Base-by-base conservation (phyloP, 2,113 vertebrate species). In the Xiphophorus maculatus region DNA sequence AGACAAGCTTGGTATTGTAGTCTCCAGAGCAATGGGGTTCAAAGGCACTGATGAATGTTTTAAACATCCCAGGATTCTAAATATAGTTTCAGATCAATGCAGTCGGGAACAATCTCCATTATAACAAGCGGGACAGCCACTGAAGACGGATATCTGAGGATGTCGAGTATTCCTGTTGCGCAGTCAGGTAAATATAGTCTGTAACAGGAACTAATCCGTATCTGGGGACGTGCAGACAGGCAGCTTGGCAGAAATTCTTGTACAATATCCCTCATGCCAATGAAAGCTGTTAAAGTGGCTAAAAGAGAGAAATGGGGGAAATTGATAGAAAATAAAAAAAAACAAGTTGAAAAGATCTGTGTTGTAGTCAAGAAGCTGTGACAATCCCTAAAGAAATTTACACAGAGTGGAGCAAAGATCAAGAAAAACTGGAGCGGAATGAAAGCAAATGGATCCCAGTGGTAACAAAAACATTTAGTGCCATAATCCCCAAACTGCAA, bases 51-150 rank as follows among this genome's bases (percentile, higher is more conserved):
- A 88, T 82, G 75, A 87, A 90, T 82, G 81, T 72, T 77, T 84
- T 25, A 75, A 72, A 77, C 80, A 63, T 60, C n/a, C 60, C 27
- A 35, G 69, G 80, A 32, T 76, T 74, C 91, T 89, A 89, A 90
- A 90, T 81, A 88, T 90, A 92, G 89, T 78, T 60, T 75, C 72
- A 71, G 85, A 92, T 92, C 87, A 85, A 90, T 91, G 85, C 79
- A 81, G 86, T 81, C 77, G 74, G 83, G 32, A 91, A 82, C 74
- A 66, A 87, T 86, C 83, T 81, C 76, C 74, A 58, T 84, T 82
- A 77, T 70, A 66, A 76, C 62, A 9, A 85, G 80, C 69, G 29
- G 79, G 63, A 79, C 69, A 42, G 62, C 74, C 0, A 30, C 65
- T 61, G 78, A 66, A 71, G 75, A 71, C 42, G 82, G 80, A 89